Conservation (phyloP, 30 jellyfish, hydroid and myxozoan species). For the Aurelia aurita complex sp. Pacific region DNA sequence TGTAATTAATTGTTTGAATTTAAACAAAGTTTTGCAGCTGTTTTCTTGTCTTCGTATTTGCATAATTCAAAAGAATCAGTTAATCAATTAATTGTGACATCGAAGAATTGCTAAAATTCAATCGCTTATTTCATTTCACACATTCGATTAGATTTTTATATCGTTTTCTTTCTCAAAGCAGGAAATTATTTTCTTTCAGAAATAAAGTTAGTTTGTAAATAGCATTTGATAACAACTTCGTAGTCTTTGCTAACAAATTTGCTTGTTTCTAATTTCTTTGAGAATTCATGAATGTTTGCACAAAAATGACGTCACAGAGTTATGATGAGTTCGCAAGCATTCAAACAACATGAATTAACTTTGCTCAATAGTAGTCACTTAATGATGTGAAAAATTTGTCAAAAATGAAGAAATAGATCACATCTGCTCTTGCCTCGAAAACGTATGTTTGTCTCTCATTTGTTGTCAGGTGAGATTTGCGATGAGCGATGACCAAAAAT, state of each 20-base stretch:
- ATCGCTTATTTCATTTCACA: constrained; percentile 3
- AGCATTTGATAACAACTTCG: not conserved
- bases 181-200: constrained; percentile 1
- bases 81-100: constrained; percentile 16
- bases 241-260: not conserved
- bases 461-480: no score
- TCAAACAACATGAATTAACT: no score
- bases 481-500: no score
- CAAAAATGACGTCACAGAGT: no score
- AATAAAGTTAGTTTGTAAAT: constrained; percentile 16
- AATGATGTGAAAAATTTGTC: no score
- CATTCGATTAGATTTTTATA: not conserved
- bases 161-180: constrained; percentile 6
- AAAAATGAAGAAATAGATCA: no score
- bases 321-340: no score
- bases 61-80: constrained; percentile 13
- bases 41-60: constrained; percentile 4
- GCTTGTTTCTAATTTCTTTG: not conserved
- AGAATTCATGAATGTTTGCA: no score
- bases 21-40: constrained; percentile 23
- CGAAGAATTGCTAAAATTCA: constrained; percentile 1
- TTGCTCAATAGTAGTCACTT: no score
- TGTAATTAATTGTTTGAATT: not conserved
- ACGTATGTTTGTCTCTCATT: no score
- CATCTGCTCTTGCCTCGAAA: no score